Percentiles rank a stretch among this genome's conserved stretches.
phyloP scores from a whole-genome alignment of 2,797 vertebrate species.

The Hoplostethus mediterraneus region DNA sequence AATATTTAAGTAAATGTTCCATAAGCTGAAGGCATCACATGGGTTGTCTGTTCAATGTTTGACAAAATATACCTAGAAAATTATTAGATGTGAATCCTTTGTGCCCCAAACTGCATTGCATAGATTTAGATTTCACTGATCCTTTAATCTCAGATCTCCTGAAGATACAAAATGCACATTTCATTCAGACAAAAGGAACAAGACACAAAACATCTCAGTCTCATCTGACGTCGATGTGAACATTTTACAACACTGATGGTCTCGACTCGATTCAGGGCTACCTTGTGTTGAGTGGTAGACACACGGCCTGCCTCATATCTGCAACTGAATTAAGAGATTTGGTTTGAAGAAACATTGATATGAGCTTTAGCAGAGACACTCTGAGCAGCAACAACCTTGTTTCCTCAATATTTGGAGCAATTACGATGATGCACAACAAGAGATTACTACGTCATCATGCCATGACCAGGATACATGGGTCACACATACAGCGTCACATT shows the following conservation, averaged over 20 bases:
- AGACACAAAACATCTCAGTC: background rate
- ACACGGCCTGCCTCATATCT: too few relatives aligned
- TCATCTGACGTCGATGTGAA: too few relatives aligned
- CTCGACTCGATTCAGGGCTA: too few relatives aligned
- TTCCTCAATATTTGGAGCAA: slow-evolving; percentile 33
- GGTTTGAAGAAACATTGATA: background rate
- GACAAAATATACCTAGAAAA: too few relatives aligned
- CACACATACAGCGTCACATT: slow-evolving; percentile 9
- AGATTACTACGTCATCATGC: slow-evolving; percentile 46
- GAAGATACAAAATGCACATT: background rate
- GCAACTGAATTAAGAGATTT: background rate
- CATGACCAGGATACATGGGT: slow-evolving; percentile 14
- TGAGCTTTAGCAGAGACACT: slow-evolving; percentile 36
- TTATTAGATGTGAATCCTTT: too few relatives aligned
- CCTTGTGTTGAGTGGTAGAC: too few relatives aligned
- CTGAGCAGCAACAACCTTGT: slow-evolving; percentile 11
- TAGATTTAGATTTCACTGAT: slow-evolving; percentile 2
- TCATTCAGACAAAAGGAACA: slow-evolving; percentile 1
- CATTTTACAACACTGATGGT: too few relatives aligned
- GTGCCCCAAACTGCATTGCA: slow-evolving; percentile 3
- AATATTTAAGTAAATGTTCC: too few relatives aligned
- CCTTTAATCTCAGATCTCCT: slow-evolving; percentile 1
- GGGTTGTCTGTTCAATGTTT: too few relatives aligned
- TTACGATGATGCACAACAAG: slow-evolving; percentile 40
- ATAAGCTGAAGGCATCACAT: too few relatives aligned